A percentile compares a stretch with the other conserved stretches of the same genome.
Conservation (phyloP, 1,140 invertebrate species). For the Drosophila navojoa region DNA sequence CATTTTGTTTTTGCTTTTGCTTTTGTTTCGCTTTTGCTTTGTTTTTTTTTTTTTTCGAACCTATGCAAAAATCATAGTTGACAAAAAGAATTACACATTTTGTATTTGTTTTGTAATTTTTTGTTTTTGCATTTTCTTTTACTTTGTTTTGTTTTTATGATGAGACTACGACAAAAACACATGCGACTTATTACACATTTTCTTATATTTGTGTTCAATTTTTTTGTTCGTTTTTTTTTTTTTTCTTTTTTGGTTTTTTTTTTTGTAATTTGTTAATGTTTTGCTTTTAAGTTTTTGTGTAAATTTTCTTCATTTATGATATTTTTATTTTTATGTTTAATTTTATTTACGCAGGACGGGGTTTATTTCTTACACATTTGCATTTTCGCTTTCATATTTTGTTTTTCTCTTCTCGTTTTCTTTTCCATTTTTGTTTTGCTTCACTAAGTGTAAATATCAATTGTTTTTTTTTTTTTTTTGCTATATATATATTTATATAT, state of each 20-base stretch:
- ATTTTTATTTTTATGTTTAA: slow-evolving; percentile 77
- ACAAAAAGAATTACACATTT: slow-evolving; percentile 76
- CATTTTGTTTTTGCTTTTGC: slow-evolving; percentile 21
- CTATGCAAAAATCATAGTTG: slow-evolving; percentile 77
- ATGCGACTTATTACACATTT: slow-evolving; percentile 54
- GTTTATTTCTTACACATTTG: slow-evolving; percentile 83
- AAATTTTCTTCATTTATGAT: slow-evolving; percentile 74
- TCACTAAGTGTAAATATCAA: slow-evolving; percentile 83
- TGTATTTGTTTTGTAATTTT: slow-evolving; percentile 42
- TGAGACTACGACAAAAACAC: slow-evolving; percentile 59
- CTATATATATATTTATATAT: slow-evolving; percentile 19
- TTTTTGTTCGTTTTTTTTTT: slow-evolving; percentile 35
- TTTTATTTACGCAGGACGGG: slow-evolving; percentile 84
- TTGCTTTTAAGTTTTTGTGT: slow-evolving; percentile 70
- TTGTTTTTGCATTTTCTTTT: slow-evolving; percentile 6
- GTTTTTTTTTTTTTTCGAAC: slow-evolving; percentile 39
- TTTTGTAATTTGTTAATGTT: slow-evolving; percentile 45
- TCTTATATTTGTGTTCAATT: slow-evolving; percentile 46
- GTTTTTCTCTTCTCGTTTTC: slow-evolving; percentile 52
- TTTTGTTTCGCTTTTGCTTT: too few species aligned
- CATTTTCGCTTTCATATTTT: slow-evolving; percentile 64
- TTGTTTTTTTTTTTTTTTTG: slow-evolving; percentile 62
- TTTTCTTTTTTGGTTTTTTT: slow-evolving; percentile 40
- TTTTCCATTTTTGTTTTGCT: slow-evolving; percentile 62
- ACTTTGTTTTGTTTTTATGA: slow-evolving; percentile 25